Conservation (phyloP, 2,113 vertebrate species). For the Amphiprion percula region DNA sequence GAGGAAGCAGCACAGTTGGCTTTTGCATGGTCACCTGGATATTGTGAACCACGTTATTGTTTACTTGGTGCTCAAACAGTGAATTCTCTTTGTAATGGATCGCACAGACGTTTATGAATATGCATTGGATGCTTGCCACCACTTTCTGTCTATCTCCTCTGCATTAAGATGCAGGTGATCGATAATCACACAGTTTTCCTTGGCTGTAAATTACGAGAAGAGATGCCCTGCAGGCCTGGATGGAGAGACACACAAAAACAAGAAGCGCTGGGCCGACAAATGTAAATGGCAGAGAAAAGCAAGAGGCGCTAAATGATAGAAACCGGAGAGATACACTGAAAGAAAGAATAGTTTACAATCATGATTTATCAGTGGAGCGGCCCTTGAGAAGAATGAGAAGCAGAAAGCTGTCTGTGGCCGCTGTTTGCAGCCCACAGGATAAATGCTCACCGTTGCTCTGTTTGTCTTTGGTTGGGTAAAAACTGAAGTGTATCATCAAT, state of each 20-base stretch:
- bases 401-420: constrained; percentile 23
- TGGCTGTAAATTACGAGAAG: constrained; percentile 45
- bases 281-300: constrained; percentile 35
- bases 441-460: constrained; percentile 35
- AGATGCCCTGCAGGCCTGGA: constrained; percentile 28
- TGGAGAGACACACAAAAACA: constrained; percentile 33
- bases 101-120: constrained; percentile 3
- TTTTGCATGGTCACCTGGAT: constrained; percentile 32
- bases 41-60: not conserved
- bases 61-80: constrained; percentile 11
- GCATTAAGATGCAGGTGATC: constrained; percentile 49
- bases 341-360: constrained; percentile 47
- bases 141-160: constrained; percentile 8
- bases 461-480: constrained; percentile 48
- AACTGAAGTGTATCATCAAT: constrained; percentile 60
- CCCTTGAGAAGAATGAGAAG: constrained; percentile 57
- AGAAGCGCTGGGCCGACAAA: constrained; percentile 31
- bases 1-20: not conserved
- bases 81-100: constrained; percentile 12
- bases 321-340: constrained; percentile 6
- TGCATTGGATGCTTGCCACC: constrained; percentile 1
- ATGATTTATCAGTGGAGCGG: constrained; percentile 61
- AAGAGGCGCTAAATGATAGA: constrained; percentile 18
- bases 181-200: constrained; percentile 46
- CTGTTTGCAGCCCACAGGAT: constrained; percentile 40